These are phyloP conservation scores for Leuciscus idus DNA, from an alignment of 2,113 vertebrate species.

Conservation along the genomic window DNA sequence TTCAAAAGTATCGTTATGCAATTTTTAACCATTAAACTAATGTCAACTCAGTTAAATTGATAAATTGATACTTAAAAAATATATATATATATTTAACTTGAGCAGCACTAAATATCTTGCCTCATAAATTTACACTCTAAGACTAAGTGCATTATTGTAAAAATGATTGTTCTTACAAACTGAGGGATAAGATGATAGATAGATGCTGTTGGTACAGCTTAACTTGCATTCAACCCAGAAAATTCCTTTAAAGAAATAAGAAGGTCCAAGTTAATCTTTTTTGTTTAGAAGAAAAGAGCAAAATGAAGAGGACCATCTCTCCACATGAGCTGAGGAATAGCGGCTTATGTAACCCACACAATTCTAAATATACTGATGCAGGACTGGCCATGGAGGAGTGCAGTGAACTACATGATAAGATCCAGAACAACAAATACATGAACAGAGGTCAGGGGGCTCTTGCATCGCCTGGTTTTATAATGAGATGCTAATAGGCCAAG, in stretches of 20 bases:
- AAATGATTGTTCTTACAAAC: background rate
- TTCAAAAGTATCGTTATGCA: background rate
- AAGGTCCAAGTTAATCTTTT: background rate
- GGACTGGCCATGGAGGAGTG: constrained; percentile 40
- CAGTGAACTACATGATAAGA: constrained; percentile 35
- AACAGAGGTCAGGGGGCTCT: constrained; percentile 26
- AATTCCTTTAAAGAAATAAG: background rate
- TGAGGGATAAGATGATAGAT: background rate
- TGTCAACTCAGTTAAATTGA: background rate
- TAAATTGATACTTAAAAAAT: background rate
- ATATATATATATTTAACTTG: background rate
- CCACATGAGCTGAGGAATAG: constrained; percentile 8
- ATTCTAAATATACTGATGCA: constrained; percentile 44
- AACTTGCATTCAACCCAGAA: too few species aligned
- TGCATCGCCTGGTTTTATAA: constrained; percentile 30
- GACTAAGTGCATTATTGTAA: background rate
- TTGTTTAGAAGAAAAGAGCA: background rate
- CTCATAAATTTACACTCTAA: background rate
- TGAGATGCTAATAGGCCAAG: constrained; percentile 34
- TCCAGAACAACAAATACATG: constrained; percentile 36
- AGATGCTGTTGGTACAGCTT: too few species aligned
- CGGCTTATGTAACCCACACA: constrained; percentile 39
- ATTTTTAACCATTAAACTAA: background rate
- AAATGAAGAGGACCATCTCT: constrained; percentile 23
- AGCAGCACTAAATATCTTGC: background rate